These are phyloP conservation scores for Cotesia typhae DNA, from an alignment of 1,140 invertebrate genomes.

Conservation along the genomic window DNA sequence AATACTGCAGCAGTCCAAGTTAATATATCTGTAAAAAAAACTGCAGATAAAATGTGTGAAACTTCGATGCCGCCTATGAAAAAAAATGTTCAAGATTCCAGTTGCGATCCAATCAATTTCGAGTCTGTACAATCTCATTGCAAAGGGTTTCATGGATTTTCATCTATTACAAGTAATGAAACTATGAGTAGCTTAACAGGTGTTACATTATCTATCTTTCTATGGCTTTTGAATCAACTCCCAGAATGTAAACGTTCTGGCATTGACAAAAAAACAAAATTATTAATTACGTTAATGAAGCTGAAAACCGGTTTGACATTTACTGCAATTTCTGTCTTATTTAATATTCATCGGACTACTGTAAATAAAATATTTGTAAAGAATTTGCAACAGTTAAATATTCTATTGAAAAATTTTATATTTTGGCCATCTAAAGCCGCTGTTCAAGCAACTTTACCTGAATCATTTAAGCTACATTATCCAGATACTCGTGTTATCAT, in stretches of 20 bases:
- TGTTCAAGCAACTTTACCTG: constrained; percentile 41
- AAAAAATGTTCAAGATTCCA: constrained; percentile 27
- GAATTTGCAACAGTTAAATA: constrained; percentile 23
- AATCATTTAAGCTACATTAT: constrained; percentile 44
- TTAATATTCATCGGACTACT: constrained; percentile 34
- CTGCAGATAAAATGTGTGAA: constrained; percentile 17
- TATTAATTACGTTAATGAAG: constrained; percentile 36
- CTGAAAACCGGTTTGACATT: constrained; percentile 37
- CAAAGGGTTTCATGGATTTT: neutral
- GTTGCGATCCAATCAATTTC: constrained; percentile 35
- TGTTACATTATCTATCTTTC: constrained; percentile 3
- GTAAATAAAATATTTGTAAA: constrained; percentile 38
- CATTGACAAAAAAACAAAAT: constrained; percentile 25
- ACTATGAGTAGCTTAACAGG: neutral
- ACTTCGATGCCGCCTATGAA: neutral
- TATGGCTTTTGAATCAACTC: constrained; percentile 26
- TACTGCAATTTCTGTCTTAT: constrained; percentile 30
- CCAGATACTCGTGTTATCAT: constrained; percentile 46
- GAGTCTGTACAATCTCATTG: neutral
- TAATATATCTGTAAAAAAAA: constrained; percentile 26
- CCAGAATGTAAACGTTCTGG: constrained; percentile 16
- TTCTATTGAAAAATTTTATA: constrained; percentile 27
- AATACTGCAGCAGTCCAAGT: constrained; percentile 37
- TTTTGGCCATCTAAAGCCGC: constrained; percentile 34
- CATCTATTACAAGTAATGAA: constrained; percentile 15